Percentiles rank a stretch among this genome's conserved stretches.
These are phyloP conservation scores for Onychomys arenicola DNA, from an alignment of 2,797 vertebrate species.

Conservation along the genomic window DNA sequence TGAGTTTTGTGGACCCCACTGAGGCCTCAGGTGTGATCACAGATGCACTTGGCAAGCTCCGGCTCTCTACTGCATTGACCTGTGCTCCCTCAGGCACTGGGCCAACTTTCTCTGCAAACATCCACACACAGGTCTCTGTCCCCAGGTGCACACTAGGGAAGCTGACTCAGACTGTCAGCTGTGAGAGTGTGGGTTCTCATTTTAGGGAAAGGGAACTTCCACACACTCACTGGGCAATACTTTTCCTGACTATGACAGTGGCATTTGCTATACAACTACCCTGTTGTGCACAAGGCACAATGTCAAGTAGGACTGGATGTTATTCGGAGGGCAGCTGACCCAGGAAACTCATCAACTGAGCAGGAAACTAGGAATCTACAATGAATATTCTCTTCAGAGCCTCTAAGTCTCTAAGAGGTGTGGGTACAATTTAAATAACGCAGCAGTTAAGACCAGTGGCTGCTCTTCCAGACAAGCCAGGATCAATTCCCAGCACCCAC, in stretches of 20 bases:
- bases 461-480: background rate
- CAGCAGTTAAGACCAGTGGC: background rate
- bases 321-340: background rate
- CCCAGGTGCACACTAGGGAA: background rate
- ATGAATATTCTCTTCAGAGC: background rate
- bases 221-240: background rate
- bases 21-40: background rate
- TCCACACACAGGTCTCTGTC: background rate
- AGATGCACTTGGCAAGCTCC: too few species aligned
- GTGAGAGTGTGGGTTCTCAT: background rate
- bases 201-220: background rate
- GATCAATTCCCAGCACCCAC: background rate
- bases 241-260: background rate
- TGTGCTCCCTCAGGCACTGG: accelerated
- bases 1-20: too few species aligned
- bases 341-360: background rate
- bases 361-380: background rate
- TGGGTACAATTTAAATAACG: background rate
- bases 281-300: too few species aligned
- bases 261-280: background rate
- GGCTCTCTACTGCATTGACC: background rate
- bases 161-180: background rate
- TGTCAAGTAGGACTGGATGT: background rate
- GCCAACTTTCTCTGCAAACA: background rate
- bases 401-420: background rate